These are phyloP conservation scores for Pimpla rufipes DNA, from an alignment of 2,888 invertebrate genomes.

Conservation along the genomic window DNA sequence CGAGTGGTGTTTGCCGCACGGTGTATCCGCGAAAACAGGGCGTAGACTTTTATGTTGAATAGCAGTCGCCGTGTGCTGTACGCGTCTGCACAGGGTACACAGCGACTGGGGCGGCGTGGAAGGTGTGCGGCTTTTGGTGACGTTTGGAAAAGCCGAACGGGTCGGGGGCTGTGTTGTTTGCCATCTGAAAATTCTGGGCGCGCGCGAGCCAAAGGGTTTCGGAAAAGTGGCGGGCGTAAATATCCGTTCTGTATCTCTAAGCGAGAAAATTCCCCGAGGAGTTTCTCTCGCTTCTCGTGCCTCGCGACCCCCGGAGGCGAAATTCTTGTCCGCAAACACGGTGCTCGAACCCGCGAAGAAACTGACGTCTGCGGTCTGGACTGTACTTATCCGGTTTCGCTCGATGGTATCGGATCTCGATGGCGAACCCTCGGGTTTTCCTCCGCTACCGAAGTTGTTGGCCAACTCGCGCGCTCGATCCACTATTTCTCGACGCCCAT, in stretches of 20 bases:
- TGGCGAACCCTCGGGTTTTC: slow-evolving; percentile 30
- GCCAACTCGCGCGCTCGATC: background rate
- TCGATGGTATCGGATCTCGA: slow-evolving; percentile 40
- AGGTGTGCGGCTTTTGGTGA: slow-evolving; percentile 4
- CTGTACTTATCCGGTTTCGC: slow-evolving; percentile 45
- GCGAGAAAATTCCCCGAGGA: slow-evolving; percentile 45
- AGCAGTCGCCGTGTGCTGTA: background rate
- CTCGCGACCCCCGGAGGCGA: slow-evolving; percentile 7
- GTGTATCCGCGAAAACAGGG: slow-evolving; percentile 15
- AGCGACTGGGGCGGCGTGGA: background rate
- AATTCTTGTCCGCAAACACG: slow-evolving; percentile 38
- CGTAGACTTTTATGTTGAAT: slow-evolving; percentile 16
- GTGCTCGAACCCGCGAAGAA: slow-evolving; percentile 1
- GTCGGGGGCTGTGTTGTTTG: slow-evolving; percentile 53
- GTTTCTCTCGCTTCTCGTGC: slow-evolving; percentile 29
- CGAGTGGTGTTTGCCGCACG: background rate
- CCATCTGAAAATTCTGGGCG: slow-evolving; percentile 43
- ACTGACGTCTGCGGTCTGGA: slow-evolving; percentile 19
- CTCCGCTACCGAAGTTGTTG: slow-evolving; percentile 15
- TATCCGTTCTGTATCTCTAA: slow-evolving; percentile 51
- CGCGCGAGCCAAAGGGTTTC: slow-evolving; percentile 47
- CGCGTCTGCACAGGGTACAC: background rate
- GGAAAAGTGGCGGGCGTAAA: slow-evolving; percentile 56
- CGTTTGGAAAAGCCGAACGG: slow-evolving; percentile 3
- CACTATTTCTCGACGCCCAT: slow-evolving; percentile 4